These are phyloP conservation scores for Loris lydekkerianus DNA, from an alignment of 2,797 vertebrate species.

Conservation along the genomic window DNA sequence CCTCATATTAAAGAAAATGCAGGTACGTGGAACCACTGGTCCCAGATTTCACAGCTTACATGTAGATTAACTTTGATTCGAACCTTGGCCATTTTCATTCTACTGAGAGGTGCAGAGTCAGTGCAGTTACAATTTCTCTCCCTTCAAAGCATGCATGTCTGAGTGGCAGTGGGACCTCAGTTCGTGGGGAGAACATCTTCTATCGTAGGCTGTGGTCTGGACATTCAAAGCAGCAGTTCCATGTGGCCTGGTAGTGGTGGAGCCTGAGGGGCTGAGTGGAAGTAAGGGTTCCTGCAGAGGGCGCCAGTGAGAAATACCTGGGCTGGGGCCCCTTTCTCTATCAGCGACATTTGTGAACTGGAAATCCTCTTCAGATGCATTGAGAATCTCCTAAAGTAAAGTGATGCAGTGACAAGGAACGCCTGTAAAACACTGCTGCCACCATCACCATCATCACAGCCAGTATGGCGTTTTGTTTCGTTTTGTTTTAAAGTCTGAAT, in stretches of 20 bases:
- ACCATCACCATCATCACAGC: background rate
- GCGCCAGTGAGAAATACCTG: background rate
- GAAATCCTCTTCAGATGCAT: background rate
- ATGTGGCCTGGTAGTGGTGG: fast-evolving
- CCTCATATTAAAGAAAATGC: background rate
- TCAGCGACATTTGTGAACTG: background rate
- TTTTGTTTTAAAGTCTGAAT: background rate
- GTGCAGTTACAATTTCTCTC: background rate
- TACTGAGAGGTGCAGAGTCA: background rate
- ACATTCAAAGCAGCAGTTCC: background rate
- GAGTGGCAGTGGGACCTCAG: background rate
- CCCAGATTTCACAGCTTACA: background rate
- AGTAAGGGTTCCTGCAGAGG: background rate
- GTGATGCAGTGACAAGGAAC: background rate
- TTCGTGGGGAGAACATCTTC: background rate
- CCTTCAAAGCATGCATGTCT: background rate
- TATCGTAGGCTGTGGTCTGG: background rate
- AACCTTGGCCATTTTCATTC: background rate
- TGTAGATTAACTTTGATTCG: background rate
- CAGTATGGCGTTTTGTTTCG: background rate
- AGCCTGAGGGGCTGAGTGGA: background rate
- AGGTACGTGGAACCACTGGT: background rate
- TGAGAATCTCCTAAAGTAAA: background rate
- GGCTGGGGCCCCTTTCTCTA: background rate
- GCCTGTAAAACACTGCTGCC: background rate